phyloP scores from a whole-genome alignment of 1,140 invertebrate genomes.

The Macrocentrus cingulum region DNA sequence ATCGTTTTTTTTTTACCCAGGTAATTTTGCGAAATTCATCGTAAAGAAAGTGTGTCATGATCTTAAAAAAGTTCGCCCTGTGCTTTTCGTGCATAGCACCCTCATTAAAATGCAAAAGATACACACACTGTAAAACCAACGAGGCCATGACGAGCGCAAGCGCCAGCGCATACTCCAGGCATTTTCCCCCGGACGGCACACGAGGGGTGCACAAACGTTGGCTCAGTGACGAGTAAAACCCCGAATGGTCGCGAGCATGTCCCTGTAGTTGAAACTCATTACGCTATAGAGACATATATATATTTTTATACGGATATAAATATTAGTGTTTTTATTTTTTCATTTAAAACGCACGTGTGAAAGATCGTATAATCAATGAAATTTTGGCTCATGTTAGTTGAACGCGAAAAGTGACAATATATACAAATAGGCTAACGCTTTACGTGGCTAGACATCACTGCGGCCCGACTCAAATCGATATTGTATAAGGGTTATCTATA shows the following conservation, averaged over 20 bases:
- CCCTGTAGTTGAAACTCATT: slow-evolving; percentile 1
- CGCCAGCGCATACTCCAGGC: neutral
- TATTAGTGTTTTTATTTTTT: slow-evolving; percentile 6
- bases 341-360: neutral
- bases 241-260: slow-evolving; percentile 12
- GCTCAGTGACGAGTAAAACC: slow-evolving; percentile 27
- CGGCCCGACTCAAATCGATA: slow-evolving; percentile 20
- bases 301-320: slow-evolving; percentile 24
- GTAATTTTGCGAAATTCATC: neutral
- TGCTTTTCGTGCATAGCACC: no score
- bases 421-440: neutral
- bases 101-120: no score
- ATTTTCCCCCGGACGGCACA: neutral
- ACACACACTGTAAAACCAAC: slow-evolving; percentile 1
- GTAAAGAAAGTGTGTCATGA: neutral
- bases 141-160: slow-evolving; percentile 10
- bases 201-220: slow-evolving; percentile 9
- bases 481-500: slow-evolving; percentile 15
- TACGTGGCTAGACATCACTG: slow-evolving; percentile 3
- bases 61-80: neutral
- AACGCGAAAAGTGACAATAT: neutral
- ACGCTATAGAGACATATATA: slow-evolving; percentile 18
- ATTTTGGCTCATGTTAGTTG: no score
- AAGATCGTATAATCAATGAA: neutral
- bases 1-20: neutral